Percentiles rank a stretch among this genome's conserved stretches.
Conservation (phyloP, 2,797 vertebrate genomes). For the Trematomus bernacchii region DNA sequence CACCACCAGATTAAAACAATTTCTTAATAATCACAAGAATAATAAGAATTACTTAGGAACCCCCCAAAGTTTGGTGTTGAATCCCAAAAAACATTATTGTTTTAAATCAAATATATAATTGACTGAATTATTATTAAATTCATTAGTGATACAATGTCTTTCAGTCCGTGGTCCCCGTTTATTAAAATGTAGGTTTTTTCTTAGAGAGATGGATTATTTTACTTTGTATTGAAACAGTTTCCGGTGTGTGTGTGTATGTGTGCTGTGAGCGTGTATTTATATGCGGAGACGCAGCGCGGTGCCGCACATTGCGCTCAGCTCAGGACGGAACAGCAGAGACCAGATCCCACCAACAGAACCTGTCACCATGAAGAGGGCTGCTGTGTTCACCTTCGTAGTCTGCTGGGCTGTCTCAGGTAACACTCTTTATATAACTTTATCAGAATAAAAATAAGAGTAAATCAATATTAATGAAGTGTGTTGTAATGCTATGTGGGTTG, state of each 20-base stretch:
- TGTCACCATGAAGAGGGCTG: conserved; percentile 58
- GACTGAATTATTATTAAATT: background rate
- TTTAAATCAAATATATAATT: background rate
- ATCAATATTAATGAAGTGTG: no score
- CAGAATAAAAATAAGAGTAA: background rate
- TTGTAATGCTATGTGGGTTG: background rate
- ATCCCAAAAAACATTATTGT: no score
- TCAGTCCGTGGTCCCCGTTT: no score
- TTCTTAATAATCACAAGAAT: background rate
- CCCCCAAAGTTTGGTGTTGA: no score
- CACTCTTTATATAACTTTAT: background rate
- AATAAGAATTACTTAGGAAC: no score
- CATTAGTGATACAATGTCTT: background rate
- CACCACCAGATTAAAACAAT: background rate
- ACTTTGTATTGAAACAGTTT: background rate
- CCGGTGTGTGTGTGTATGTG: background rate
- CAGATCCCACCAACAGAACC: background rate
- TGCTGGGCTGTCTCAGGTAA: conserved; percentile 67
- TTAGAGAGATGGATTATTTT: background rate
- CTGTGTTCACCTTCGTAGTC: conserved; percentile 24
- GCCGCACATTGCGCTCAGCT: background rate
- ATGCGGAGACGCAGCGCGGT: background rate
- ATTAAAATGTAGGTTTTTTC: no score
- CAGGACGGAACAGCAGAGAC: background rate
- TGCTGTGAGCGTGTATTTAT: background rate